A percentile compares a stretch with the other conserved stretches of the same genome.
Conservation (phyloP, 2,888 invertebrate genomes). For the Euzetes globulus region DNA sequence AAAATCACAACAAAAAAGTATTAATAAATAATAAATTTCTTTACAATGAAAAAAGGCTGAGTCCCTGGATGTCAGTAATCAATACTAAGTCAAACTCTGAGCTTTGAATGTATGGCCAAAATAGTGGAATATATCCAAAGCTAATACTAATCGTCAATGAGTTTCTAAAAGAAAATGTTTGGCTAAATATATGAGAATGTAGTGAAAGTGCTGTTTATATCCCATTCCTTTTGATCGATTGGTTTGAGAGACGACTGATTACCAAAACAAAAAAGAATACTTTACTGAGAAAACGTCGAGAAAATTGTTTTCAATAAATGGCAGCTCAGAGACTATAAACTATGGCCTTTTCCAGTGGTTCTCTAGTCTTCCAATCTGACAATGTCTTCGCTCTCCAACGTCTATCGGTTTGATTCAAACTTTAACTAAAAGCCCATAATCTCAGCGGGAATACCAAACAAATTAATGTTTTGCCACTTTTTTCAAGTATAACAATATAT, state of each 20-base stretch:
- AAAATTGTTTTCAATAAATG: slow-evolving; percentile 11
- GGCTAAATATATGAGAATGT: not conserved
- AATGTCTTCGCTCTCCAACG: not conserved
- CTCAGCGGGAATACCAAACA: slow-evolving; percentile 25
- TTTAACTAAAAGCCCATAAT: slow-evolving; percentile 19
- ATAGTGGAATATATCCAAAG: not conserved
- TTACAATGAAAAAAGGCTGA: not conserved
- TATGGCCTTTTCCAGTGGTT: not conserved
- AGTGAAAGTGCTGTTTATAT: slow-evolving; percentile 6
- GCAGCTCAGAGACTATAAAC: not conserved
- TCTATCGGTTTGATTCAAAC: not conserved
- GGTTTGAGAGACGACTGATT: slow-evolving; percentile 7
- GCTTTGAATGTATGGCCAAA: too few species aligned
- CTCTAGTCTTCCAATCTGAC: not conserved
- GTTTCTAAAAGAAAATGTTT: not conserved
- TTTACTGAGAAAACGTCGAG: not conserved
- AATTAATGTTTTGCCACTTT: slow-evolving; percentile 29
- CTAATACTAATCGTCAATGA: slow-evolving; percentile 20
- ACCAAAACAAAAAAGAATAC: slow-evolving; percentile 2
- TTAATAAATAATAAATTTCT: slow-evolving; percentile 9
- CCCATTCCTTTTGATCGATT: slow-evolving; percentile 17
- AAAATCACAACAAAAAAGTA: slow-evolving; percentile 7
- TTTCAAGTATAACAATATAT: slow-evolving; percentile 27
- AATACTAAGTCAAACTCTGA: slow-evolving; percentile 15
- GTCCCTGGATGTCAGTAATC: not conserved